phyloP scores from a whole-genome alignment of 2,113 vertebrate species.

The Psittacus erithacus region DNA sequence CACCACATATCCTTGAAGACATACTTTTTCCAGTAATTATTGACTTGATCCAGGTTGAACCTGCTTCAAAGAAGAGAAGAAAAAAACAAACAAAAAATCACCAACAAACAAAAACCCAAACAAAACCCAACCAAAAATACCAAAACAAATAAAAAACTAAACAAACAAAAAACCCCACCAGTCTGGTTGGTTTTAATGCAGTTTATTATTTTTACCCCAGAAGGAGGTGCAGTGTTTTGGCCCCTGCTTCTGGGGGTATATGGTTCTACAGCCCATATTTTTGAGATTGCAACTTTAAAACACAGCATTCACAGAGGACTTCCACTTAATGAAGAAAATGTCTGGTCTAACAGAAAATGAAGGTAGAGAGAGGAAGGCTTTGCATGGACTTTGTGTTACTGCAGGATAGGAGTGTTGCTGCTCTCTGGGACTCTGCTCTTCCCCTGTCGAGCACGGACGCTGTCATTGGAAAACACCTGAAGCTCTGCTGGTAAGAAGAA shows the following conservation, averaged over 20 bases:
- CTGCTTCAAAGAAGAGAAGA: background rate
- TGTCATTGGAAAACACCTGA: background rate
- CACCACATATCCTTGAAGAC: background rate
- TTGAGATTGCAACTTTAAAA: background rate
- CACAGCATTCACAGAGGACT: background rate
- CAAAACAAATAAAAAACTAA: too few species aligned
- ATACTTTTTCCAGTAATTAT: background rate
- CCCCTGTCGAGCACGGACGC: fast-evolving
- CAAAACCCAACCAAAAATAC: too few species aligned
- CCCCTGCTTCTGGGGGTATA: background rate
- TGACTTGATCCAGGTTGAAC: background rate
- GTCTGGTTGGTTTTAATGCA: background rate
- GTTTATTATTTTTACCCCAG: background rate
- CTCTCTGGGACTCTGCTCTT: background rate
- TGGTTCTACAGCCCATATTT: background rate
- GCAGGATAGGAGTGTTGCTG: background rate
- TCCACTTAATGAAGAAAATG: background rate
- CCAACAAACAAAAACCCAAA: too few species aligned
- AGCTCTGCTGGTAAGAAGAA: background rate
- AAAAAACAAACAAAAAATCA: background rate
- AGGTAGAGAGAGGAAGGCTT: background rate
- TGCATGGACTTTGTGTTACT: fast-evolving
- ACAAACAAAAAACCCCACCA: too few species aligned
- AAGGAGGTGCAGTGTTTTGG: background rate
- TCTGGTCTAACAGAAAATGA: background rate